phyloP scores from a whole-genome alignment of 2,797 vertebrate genomes.

The Ibycter americanus region DNA sequence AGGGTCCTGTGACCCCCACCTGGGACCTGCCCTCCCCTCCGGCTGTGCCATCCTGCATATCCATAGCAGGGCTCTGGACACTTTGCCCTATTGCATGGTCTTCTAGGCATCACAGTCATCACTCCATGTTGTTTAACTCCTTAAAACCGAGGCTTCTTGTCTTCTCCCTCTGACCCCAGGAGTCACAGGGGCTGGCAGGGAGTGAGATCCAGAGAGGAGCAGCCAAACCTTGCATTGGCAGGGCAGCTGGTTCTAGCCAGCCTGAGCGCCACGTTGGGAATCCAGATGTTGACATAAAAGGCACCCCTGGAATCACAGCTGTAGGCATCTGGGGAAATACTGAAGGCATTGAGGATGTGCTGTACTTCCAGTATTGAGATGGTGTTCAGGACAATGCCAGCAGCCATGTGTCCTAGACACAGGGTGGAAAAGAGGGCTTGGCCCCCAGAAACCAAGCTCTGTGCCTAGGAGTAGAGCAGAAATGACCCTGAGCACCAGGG shows the following conservation, averaged over 20 bases:
- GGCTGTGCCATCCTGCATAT: fast-evolving
- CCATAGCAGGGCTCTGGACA: fast-evolving
- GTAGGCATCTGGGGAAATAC: background rate
- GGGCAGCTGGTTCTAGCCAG: background rate
- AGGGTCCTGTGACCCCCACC: background rate
- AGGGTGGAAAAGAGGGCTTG: background rate
- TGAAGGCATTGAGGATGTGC: background rate
- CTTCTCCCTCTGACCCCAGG: background rate
- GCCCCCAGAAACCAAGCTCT: background rate
- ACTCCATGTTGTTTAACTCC: background rate
- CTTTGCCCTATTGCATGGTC: fast-evolving
- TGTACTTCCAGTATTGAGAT: background rate
- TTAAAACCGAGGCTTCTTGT: background rate
- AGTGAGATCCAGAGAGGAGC: background rate
- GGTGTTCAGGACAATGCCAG: background rate
- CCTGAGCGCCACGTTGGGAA: fast-evolving
- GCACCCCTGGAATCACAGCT: background rate
- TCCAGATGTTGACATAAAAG: background rate
- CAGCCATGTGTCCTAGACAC: background rate
- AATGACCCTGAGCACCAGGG: background rate
- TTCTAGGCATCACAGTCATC: fast-evolving
- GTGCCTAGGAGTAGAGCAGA: background rate
- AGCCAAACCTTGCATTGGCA: background rate
- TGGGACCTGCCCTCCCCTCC: background rate
- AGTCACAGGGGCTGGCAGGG: background rate